phyloP scores from a whole-genome alignment of 2,113 vertebrate genomes.

The Xiphias gladius region DNA sequence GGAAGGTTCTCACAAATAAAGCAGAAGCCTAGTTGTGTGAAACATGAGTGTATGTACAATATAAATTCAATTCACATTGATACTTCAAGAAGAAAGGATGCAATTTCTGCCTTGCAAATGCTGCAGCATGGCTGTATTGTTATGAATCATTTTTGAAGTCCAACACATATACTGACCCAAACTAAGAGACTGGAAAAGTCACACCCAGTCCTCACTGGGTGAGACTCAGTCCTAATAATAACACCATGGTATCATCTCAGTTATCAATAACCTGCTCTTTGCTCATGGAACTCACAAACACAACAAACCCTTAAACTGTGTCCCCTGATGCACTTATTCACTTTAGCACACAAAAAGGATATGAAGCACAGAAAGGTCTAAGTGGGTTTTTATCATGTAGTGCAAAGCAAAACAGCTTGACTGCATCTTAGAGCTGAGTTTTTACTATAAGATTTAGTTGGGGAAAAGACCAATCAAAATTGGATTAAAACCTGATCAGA shows the following conservation, averaged over 20 bases:
- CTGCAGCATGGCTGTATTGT: constrained; percentile 32
- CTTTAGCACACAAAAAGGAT: constrained; percentile 17
- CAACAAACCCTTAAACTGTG: constrained; percentile 31
- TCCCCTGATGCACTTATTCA: constrained; percentile 45
- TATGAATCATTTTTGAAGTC: constrained; percentile 51
- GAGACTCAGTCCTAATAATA: constrained; percentile 43
- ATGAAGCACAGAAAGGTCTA: constrained; percentile 24
- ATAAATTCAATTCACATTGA: constrained; percentile 58
- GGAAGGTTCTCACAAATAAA: neutral
- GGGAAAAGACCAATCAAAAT: neutral
- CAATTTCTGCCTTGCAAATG: constrained; percentile 43
- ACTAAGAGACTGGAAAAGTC: constrained; percentile 9
- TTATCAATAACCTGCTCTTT: constrained; percentile 41
- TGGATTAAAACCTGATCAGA: too few species aligned
- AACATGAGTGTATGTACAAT: neutral
- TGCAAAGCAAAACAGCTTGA: neutral
- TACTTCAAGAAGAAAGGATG: constrained; percentile 48
- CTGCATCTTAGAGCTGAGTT: neutral
- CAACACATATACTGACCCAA: constrained; percentile 40
- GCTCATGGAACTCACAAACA: constrained; percentile 35
- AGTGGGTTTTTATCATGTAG: neutral
- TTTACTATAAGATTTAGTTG: neutral
- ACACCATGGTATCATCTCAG: constrained; percentile 39
- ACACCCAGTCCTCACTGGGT: too few species aligned
- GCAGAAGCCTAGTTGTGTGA: neutral